Base-by-base conservation (phyloP, 2,113 vertebrate species). In the Malurus melanocephalus region DNA sequence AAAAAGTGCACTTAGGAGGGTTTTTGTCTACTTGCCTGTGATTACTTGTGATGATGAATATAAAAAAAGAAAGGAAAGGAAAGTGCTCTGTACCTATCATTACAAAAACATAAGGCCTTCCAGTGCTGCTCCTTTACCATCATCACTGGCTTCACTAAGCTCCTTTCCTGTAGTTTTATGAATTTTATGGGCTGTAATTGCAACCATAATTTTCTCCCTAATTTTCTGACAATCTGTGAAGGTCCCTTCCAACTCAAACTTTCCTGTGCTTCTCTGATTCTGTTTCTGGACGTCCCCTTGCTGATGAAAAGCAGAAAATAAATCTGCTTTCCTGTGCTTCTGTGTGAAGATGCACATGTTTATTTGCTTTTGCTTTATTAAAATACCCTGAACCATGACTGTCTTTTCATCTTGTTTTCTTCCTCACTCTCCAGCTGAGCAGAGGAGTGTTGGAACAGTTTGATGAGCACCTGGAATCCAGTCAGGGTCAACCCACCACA, bases 11-110 rank as follows among this genome's bases (percentile, higher is more conserved):
- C 15, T 52, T 66, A 20, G 4, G n/a, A 45, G 18, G 3, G 1
- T 1, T 81, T 78, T 40, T 71, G 1, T 5, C 38, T 55, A 0
- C 11, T 4, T 56, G n/a, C 3, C 4, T 79, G 8, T 10, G 5
- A 35, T 60, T 68, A 65, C 16, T 27, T 60, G 23, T 51, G 45
- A 59, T 15, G 11, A 10, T 52, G 27, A 87, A 13, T 2, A 26
- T 40, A 60, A 66, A 66, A 66, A 59, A 38, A 38, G 10, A 46
- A 11, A 38, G 22, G 8, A 66, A 40, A 59, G 20, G 10, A 45
- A 45, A 10, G 6, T 33, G 13, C 24, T 61, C 1, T n/a, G 3
- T 23, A 38, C 3, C 4, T 76, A 9, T 66, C 20, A 43, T 42
- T 65, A 51, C 13, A 71, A 20, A 7, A 5, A 60, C 3, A 51